These are phyloP conservation scores for Sapayoa aenigma DNA, from an alignment of 2,113 vertebrate species.

Conservation along the genomic window DNA sequence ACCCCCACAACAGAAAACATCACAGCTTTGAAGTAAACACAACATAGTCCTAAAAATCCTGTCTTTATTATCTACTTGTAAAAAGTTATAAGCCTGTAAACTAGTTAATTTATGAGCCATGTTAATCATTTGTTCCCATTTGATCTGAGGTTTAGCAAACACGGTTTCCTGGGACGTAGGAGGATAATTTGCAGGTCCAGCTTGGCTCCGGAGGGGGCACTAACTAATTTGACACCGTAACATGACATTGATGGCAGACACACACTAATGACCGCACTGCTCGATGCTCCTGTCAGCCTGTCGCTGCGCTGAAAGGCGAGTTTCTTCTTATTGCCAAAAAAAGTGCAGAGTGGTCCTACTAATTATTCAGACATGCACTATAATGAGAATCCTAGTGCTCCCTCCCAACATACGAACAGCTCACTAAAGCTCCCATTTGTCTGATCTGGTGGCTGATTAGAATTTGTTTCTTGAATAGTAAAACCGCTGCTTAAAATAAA, in stretches of 20 bases:
- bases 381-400: conserved; percentile 73
- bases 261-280: conserved; percentile 69
- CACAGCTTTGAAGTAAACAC: background rate
- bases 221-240: conserved; percentile 74
- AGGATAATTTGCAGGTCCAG: conserved; percentile 74
- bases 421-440: conserved; percentile 71
- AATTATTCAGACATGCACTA: conserved; percentile 74
- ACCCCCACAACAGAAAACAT: background rate
- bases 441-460: conserved; percentile 73
- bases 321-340: conserved; percentile 50
- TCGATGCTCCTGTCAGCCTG: conserved; percentile 73
- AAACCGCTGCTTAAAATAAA: conserved; percentile 50
- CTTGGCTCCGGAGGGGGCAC: conserved; percentile 67
- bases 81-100: conserved; percentile 76
- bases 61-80: conserved; percentile 73
- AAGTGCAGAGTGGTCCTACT: conserved; percentile 60
- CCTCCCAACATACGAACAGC: conserved; percentile 60
- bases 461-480: conserved; percentile 74
- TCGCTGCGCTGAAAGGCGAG: conserved; percentile 45
- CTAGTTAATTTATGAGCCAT: conserved; percentile 74
- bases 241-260: conserved; percentile 66
- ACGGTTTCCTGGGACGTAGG: conserved; percentile 62
- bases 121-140: conserved; percentile 74
- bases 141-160: conserved; percentile 68
- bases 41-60: conserved; percentile 43